A percentile compares a stretch with the other conserved stretches of the same genome.
Evolutionary conservation across 2,113 vertebrate genomes (phyloP).

Genomic region (Phalacrocorax brasilianus): DNA sequence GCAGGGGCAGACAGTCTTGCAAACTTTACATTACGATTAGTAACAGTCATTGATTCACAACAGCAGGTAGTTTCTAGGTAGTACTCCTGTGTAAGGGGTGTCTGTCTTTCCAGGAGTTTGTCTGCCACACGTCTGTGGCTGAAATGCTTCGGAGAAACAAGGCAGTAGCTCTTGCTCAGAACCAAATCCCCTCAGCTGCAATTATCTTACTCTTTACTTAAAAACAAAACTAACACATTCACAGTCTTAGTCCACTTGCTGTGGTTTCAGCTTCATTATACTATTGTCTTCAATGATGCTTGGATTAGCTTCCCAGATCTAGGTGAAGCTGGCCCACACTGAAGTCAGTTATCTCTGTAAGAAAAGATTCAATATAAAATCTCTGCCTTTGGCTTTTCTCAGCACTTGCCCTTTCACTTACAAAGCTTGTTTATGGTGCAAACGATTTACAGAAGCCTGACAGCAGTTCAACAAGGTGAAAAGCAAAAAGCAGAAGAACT

Average conservation of each 20-base stretch:
- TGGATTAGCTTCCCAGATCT: constrained; percentile 36
- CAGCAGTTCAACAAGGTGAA: constrained; percentile 72
- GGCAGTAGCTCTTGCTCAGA: neutral
- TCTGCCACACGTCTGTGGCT: neutral
- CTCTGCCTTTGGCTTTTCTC: constrained; percentile 68
- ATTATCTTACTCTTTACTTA: neutral
- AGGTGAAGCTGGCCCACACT: constrained; percentile 1
- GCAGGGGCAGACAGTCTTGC: rapidly evolving
- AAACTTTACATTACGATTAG: neutral
- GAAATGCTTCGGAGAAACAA: neutral
- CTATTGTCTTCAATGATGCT: neutral
- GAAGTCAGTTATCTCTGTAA: constrained; percentile 39
- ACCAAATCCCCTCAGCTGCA: neutral
- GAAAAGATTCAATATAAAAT: constrained; percentile 52
- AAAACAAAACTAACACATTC: neutral
- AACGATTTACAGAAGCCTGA: constrained; percentile 71
- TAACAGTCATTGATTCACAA: neutral
- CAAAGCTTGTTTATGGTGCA: constrained; percentile 69
- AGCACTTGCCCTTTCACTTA: constrained; percentile 70
- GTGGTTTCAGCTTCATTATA: neutral
- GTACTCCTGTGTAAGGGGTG: neutral
- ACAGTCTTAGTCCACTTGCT: neutral
- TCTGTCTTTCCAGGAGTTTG: neutral
- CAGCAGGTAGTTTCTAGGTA: neutral
- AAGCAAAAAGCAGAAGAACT: constrained; percentile 67